Conservation (phyloP, 2,888 invertebrate genomes). For the Leptogaster cylindrica region DNA sequence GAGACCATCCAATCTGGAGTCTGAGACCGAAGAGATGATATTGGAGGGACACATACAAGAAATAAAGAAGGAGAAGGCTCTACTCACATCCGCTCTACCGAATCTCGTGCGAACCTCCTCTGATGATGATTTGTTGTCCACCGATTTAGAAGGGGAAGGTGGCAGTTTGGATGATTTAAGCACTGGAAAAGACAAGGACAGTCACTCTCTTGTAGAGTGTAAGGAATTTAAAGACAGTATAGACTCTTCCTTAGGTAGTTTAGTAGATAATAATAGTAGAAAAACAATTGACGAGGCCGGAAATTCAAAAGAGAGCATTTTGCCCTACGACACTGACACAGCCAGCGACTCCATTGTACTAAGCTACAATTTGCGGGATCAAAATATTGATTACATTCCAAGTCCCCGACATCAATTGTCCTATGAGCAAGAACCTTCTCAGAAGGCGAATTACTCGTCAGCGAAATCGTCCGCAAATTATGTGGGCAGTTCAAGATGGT, state of each 20-base stretch:
- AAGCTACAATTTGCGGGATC: conserved; percentile 52
- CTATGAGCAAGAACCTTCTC: conserved; percentile 45
- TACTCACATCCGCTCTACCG: conserved; percentile 79
- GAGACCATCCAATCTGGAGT: conserved; percentile 56
- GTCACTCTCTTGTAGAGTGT: conserved; percentile 49
- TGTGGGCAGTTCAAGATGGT: conserved; percentile 46
- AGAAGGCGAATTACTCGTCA: conserved; percentile 37
- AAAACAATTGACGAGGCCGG: conserved; percentile 20
- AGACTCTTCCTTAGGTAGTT: conserved; percentile 50
- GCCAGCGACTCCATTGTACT: conserved; percentile 50
- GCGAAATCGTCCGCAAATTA: conserved; percentile 44
- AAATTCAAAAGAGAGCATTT: conserved; percentile 14
- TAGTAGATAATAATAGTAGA: conserved; percentile 45
- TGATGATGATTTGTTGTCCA: conserved; percentile 84
- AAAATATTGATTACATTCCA: conserved; percentile 52
- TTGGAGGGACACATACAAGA: conserved; percentile 80
- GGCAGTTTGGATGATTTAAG: conserved; percentile 69
- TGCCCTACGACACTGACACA: conserved; percentile 47
- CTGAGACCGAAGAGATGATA: conserved; percentile 76
- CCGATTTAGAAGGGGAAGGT: conserved; percentile 78
- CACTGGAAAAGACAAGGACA: conserved; percentile 50
- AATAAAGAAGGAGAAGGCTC: conserved; percentile 81
- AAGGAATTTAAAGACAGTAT: conserved; percentile 50
- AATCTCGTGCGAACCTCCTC: conserved; percentile 83
- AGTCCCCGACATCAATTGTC: conserved; percentile 48